A percentile compares a stretch with the other conserved stretches of the same genome.
phyloP scores from a whole-genome alignment of 2,888 invertebrate genomes.

The Apotomis capreana region DNA sequence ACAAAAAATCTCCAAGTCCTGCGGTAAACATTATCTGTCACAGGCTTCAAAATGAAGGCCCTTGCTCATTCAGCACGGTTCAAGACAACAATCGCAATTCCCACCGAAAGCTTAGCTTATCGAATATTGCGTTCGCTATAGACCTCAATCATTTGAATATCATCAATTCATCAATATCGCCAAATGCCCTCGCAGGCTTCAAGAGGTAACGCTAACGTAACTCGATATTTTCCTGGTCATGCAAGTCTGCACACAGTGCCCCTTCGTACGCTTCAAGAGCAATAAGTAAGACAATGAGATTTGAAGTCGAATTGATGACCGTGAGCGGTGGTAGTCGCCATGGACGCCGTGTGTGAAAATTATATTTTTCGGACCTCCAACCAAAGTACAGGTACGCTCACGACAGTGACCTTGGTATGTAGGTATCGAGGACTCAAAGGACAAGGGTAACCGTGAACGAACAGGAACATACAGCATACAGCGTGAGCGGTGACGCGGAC shows the following conservation, averaged over 20 bases:
- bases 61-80: constrained; percentile 20
- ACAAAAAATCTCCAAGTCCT: too few relatives aligned
- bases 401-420: too few relatives aligned
- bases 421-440: too few relatives aligned
- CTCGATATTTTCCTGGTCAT: not conserved
- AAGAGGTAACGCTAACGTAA: too few relatives aligned
- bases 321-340: constrained; percentile 39
- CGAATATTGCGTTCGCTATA: constrained; percentile 24
- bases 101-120: constrained; percentile 26
- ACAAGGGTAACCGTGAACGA: too few relatives aligned
- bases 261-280: constrained; percentile 28
- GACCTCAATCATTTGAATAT: constrained; percentile 22
- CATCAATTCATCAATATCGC: not conserved
- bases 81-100: constrained; percentile 19
- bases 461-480: too few relatives aligned
- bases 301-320: constrained; percentile 1
- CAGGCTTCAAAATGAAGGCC: not conserved
- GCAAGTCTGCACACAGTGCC: not conserved
- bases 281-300: constrained; percentile 12
- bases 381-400: too few relatives aligned
- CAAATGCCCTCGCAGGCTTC: too few relatives aligned
- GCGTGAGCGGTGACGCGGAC: too few relatives aligned
- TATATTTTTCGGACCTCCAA: too few relatives aligned
- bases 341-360: too few relatives aligned
- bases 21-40: not conserved